Base-by-base conservation (phyloP, 2,888 invertebrate species). In the Flabesymbios commensalis region DNA sequence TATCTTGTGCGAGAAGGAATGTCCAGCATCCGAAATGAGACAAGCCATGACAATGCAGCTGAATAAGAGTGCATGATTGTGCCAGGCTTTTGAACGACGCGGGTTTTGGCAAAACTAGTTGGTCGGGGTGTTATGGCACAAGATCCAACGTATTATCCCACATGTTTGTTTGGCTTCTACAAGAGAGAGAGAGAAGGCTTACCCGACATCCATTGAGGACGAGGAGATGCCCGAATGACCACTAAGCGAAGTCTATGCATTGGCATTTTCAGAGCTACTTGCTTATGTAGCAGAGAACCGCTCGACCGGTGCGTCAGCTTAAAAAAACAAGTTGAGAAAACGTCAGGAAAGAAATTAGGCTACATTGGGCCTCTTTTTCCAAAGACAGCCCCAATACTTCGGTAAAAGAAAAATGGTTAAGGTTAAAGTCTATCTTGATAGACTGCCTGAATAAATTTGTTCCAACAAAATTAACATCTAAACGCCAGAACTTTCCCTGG, bases 181-280 rank as follows among this genome's bases (percentile, higher is more conserved):
- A 55, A 55, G 7, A 3, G 42, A 26, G 43, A 55, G 28, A n/a
- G 42, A 42, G 43, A n/a, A 4, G 28, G 43, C 4, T 26, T 14
- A 7, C 19, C 24, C 17, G n/a, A n/a, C n/a, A n/a, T n/a, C n/a
- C n/a, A n/a, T n/a, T n/a, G n/a, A n/a, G n/a, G n/a, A n/a, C n/a
- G n/a, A n/a, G n/a, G n/a, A n/a, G n/a, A n/a, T n/a, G n/a, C n/a
- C n/a, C n/a, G n/a, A n/a, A n/a, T n/a, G n/a, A n/a, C n/a, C n/a
- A n/a, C n/a, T n/a, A n/a, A 49, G 36, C 10, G 39, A 53, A 7
- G 33, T 28, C 22, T 57, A 51, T 39, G 49, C 49, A 22, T 17
- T 39, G n/a, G 58, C 41, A 17, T 57, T 57, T 28, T 57, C 58
- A 26, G 58, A 57, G 28, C 58, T 57, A 3, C n/a, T 57, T 3